Evolutionary conservation across 2,113 vertebrate species (phyloP), one percentile per base, ranked within the genome.

Genomic region (Labeo rohita): DNA sequence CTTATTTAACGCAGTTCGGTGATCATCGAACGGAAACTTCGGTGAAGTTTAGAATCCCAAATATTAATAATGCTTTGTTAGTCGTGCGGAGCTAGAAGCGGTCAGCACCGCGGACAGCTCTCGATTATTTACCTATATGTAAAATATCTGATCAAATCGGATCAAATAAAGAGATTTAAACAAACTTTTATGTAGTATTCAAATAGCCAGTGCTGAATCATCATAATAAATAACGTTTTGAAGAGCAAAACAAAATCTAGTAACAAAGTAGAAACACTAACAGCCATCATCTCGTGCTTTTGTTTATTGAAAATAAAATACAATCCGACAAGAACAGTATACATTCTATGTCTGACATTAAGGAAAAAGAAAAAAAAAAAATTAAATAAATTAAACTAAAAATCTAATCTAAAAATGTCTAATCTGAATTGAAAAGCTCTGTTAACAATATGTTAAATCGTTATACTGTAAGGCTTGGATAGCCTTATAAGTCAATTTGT

Each of bases 301-400:
- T 90, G 89, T 94, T 94, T 93, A 94, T 94, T 94, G 86, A 89
- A 93, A 93, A 93, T 90, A 87, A 85, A 87, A 86, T 79, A 93
- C 90, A 94, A 70, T 91, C 86, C 79, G 87, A 93, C 90, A 92
- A 89, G 88, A 92, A 94, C 87, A 91, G 91, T 84, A 85, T 85
- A 92, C 89, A 92, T 90, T 81, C 86, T 89, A 83, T 50, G 88
- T 88, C 88, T 87, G 92, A 94, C 90, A 90, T 87, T 79, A 56
- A 87, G 39, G 45, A 36, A 83, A 78, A 49, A 84, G 74, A 75
- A 80, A 59, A 28, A 3, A 3, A 39, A 39, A 11, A 23, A 28
- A 28, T 28, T 28, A 28, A 78, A 23, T 52, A 18, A 76, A 52
- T 13, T 21, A 76, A 54, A 36, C 8, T 2, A 6, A 28, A 45